Evolutionary conservation across 2,888 invertebrate species (phyloP), one percentile per base, ranked within the genome.

Genomic region (Phymatocera aterrima): DNA sequence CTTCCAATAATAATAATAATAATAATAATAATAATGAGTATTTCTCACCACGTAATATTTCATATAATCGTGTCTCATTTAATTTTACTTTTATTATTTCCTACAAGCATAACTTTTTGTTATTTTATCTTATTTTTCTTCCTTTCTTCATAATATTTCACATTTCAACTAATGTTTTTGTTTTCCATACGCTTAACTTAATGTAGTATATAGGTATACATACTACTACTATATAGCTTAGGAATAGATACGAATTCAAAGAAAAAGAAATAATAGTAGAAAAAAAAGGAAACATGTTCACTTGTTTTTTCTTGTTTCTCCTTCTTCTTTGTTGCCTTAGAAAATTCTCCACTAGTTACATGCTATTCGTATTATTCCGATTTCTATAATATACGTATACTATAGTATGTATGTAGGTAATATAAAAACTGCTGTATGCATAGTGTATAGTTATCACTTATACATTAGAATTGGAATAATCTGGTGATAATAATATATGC

Each of bases 101-200:
- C 72, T 72, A 72, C 72, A 72, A 72, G 72, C 72, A 72, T 51
- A n/a, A n/a, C 68, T 72, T 51, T 28, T 43, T 68, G 31, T 64
- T 65, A 18, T 24, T 24, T 28, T 43, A 61, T 34, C n/a, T 61
- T 61, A 2, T n/a, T 61, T 34, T 34, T 61, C 31, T 61, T 46
- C n/a, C 46, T 5, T 46, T 61, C 12, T n/a, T n/a, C n/a, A n/a
- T 18, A 54, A n/a, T 61, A 15, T 12, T 68, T 51, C 68, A 68
- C 65, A 65, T 70, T 70, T 46, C 28, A 68, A 46, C 68, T 68
- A 70, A 70, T 72, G n/a, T 48, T 51, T 51, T 51, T 51, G 12
- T 64, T 64, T 10, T 34, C 18, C 8, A 51, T 72, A 51, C 51
- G 34, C 31, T 31, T 43, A 72, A 72, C 51, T 51, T 72, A 72